These are phyloP conservation scores for Apostichopus japonicus DNA, from an alignment of 35 echinoderm and acorn worm genomes.

Conservation along the genomic window DNA sequence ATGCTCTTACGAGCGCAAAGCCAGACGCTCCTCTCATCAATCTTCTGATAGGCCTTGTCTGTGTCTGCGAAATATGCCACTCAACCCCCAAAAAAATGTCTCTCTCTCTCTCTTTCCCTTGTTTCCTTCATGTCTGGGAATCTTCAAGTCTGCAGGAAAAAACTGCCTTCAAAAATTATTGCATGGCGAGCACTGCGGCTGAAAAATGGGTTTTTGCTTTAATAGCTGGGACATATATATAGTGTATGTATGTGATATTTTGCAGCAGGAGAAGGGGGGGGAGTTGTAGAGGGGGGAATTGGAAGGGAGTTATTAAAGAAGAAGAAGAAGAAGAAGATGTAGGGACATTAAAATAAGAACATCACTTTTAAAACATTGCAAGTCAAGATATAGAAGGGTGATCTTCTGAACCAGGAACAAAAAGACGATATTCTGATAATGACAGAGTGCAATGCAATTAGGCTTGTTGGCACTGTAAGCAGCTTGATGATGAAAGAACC, in stretches of 20 bases:
- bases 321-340: neutral
- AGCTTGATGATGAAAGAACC: neutral
- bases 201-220: neutral
- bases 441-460: neutral
- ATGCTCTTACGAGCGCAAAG: neutral
- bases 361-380: neutral
- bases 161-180: neutral
- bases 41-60: constrained; percentile 18
- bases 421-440: neutral
- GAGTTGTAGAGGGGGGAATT: neutral
- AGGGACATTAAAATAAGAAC: neutral
- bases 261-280: neutral
- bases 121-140: neutral
- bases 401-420: neutral
- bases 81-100: neutral
- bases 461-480: neutral
- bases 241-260: neutral
- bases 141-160: neutral
- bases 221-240: too few relatives aligned
- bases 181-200: neutral
- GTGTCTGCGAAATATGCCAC: constrained; percentile 13
- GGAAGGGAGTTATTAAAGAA: neutral
- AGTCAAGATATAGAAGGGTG: neutral
- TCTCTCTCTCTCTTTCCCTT: neutral
- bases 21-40: constrained; percentile 23